These are phyloP conservation scores for Myanophis thanlyinensis DNA, from an alignment of 2,113 vertebrate genomes.

Conservation along the genomic window DNA sequence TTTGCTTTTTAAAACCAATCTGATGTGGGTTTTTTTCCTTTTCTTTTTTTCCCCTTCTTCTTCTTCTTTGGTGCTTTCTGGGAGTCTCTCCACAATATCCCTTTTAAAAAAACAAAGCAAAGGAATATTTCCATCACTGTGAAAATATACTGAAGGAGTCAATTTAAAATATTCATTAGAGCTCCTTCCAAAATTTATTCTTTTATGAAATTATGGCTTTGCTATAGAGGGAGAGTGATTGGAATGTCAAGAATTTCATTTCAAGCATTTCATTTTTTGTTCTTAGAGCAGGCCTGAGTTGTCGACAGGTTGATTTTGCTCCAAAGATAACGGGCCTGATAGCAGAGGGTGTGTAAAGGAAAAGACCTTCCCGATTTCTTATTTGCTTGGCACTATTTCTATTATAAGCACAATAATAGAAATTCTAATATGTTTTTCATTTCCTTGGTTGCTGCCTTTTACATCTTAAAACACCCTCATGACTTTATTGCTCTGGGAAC, in stretches of 20 bases:
- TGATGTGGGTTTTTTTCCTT: background rate
- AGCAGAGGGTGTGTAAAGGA: slow-evolving; percentile 48
- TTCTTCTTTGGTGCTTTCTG: background rate
- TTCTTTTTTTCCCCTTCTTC: background rate
- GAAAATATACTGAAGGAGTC: slow-evolving; percentile 62
- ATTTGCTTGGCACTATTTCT: slow-evolving; percentile 64
- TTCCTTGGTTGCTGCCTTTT: slow-evolving; percentile 70
- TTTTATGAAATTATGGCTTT: slow-evolving; percentile 65
- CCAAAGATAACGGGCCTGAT: slow-evolving; percentile 70
- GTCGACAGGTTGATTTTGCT: slow-evolving; percentile 70
- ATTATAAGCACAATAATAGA: slow-evolving; percentile 73
- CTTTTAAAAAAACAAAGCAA: slow-evolving; percentile 8
- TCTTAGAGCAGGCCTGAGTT: slow-evolving; percentile 70
- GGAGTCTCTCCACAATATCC: background rate
- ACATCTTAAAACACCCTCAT: slow-evolving; percentile 45
- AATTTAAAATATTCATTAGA: slow-evolving; percentile 70
- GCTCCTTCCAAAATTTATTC: slow-evolving; percentile 46
- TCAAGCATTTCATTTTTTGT: slow-evolving; percentile 59
- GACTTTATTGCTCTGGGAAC: slow-evolving; percentile 38
- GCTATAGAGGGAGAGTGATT: slow-evolving; percentile 65
- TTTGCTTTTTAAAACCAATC: slow-evolving; percentile 36
- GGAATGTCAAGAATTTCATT: slow-evolving; percentile 79
- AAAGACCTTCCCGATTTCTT: slow-evolving; percentile 59
- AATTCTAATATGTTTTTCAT: slow-evolving; percentile 78
- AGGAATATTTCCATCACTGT: slow-evolving; percentile 50